Conservation (phyloP, 1,140 invertebrate genomes). For the Stratiolaelaps scimitus region DNA sequence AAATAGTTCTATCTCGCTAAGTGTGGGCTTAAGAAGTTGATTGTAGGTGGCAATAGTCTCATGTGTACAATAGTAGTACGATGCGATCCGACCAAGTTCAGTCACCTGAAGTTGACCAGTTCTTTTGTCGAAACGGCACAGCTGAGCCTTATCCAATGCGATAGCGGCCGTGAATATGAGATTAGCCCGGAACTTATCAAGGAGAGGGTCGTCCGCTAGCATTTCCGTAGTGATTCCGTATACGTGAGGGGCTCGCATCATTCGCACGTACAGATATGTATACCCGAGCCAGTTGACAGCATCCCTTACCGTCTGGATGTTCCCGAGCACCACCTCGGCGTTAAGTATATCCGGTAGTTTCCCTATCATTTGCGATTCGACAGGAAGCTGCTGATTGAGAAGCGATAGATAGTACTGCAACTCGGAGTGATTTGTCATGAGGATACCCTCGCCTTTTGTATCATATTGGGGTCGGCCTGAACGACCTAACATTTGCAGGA, state of each 20-base stretch:
- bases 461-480: conserved; percentile 98
- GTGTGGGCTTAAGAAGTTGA: conserved; percentile 84
- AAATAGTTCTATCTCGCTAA: conserved; percentile 95
- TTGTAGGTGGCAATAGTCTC: conserved; percentile 96
- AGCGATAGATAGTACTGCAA: conserved; percentile 95
- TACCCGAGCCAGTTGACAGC: conserved; percentile 93
- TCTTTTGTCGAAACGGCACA: conserved; percentile 92
- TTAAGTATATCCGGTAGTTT: conserved; percentile 89
- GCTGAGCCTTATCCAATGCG: conserved; percentile 74
- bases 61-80: conserved; percentile 93
- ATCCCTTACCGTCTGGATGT: conserved; percentile 84
- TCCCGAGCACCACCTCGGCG: conserved; percentile 92
- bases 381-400: conserved; percentile 71
- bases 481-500: conserved; percentile 90
- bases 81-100: conserved; percentile 90
- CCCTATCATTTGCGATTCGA: conserved; percentile 50
- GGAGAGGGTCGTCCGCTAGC: conserved; percentile 57
- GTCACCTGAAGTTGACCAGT: conserved; percentile 82
- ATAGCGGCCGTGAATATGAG: conserved; percentile 89
- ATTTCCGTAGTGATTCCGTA: conserved; percentile 77
- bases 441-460: conserved; percentile 93
- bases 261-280: conserved; percentile 86
- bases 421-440: conserved; percentile 97
- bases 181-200: conserved; percentile 83
- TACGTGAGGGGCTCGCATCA: conserved; percentile 66